Percentiles rank a stretch among this genome's conserved stretches.
These are phyloP conservation scores for Microcebus griseorufus DNA, from an alignment of 2,113 vertebrate species.

Conservation along the genomic window DNA sequence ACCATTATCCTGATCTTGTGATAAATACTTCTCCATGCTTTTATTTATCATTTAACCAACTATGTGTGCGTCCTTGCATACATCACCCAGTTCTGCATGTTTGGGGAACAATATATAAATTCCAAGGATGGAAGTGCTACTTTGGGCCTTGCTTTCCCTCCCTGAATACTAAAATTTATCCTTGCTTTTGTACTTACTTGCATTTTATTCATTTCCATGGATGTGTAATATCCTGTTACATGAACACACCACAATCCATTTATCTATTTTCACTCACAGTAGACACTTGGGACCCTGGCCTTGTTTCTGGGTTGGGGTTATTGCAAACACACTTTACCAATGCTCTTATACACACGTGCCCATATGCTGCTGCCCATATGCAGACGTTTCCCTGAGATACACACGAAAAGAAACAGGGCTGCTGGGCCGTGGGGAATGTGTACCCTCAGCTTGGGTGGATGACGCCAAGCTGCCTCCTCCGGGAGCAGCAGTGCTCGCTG, in stretches of 20 bases:
- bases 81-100: not conserved
- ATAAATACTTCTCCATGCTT: not conserved
- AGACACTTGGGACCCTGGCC: not conserved
- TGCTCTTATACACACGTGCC: not conserved
- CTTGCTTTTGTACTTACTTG: not conserved
- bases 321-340: not conserved
- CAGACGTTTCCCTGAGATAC: not conserved
- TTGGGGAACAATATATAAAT: not conserved
- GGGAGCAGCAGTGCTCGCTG: rapidly evolving
- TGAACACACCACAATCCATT: not conserved
- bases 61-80: not conserved
- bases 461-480: too few species aligned
- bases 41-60: not conserved
- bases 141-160: not conserved
- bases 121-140: not conserved
- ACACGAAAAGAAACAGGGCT: not conserved
- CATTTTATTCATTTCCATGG: not conserved
- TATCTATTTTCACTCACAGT: not conserved
- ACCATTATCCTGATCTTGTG: not conserved
- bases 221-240: not conserved
- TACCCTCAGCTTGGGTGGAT: not conserved
- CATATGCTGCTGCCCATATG: not conserved
- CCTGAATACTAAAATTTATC: not conserved
- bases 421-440: rapidly evolving
- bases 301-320: not conserved